Base-by-base conservation (phyloP, 1,140 invertebrate species). In the Neotoxoptera formosana region DNA sequence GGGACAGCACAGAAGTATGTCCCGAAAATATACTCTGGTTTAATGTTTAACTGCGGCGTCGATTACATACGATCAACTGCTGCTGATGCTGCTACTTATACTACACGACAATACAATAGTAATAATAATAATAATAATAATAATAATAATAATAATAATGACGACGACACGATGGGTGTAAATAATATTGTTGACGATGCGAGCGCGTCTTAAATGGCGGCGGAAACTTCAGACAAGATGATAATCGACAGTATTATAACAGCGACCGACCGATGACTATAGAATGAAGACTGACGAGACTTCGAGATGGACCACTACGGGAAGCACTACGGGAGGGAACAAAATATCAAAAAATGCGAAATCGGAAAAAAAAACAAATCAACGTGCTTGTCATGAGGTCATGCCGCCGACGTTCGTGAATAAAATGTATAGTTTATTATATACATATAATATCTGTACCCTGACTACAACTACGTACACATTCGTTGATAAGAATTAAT, bases 321-420 rank as follows among this genome's bases (percentile, higher is more conserved):
- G 41, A n/a, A 30, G 30, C 30, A 67, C 30, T 67, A 67, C 30
- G 6, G 14, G 23, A 67, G 36, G 1, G 1, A 56, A 67, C 9
- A 47, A 47, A n/a, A 30, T n/a, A 91, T n/a, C 25, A 0, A 81
- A 45, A 81, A 67, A 91, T 17, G 2, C 21, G 17, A 81, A 91
- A 14, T n/a, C 34, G 45, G 34, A 86, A 88, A 93, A 87, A 56
- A 45, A 25, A 91, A 92, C 91, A 92, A 92, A 51, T 41, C 91
- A 92, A 92, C 91, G 91, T 92, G 91, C 67, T 83, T 83, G n/a
- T 51, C 91, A 92, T 92, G 91, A 92, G 91, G 91, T 83, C 91
- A 92, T 83, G 45, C 67, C n/a, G 41, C 30, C 76, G n/a, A 76
- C 56, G 34, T 92, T 76, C 17, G 60, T n/a, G 20, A 91, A 47